A percentile compares a stretch with the other conserved stretches of the same genome.
These are phyloP conservation scores for Petrophora chlorosata DNA, from an alignment of 2,888 invertebrate genomes.

Conservation along the genomic window DNA sequence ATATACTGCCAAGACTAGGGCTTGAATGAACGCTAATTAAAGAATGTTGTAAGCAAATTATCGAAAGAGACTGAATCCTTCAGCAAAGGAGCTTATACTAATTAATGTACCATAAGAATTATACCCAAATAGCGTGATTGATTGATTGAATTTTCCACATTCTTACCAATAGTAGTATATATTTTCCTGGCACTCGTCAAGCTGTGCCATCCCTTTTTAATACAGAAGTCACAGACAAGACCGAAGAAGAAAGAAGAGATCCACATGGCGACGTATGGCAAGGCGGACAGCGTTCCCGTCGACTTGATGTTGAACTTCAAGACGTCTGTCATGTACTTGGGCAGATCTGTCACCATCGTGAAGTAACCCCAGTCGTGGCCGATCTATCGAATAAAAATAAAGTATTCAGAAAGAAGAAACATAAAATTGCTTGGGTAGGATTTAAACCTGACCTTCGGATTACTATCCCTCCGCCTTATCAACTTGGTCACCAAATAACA, in stretches of 20 bases:
- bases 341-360: constrained; percentile 88
- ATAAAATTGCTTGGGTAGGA: too few species aligned
- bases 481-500: too few species aligned
- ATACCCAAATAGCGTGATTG: too few species aligned
- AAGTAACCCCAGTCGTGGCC: constrained; percentile 89
- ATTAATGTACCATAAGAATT: too few species aligned
- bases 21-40: too few species aligned
- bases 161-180: constrained; percentile 87
- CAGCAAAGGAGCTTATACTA: too few species aligned
- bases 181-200: constrained; percentile 84
- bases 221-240: constrained; percentile 87
- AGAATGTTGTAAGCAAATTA: too few species aligned
- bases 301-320: constrained; percentile 86
- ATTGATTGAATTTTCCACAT: not conserved
- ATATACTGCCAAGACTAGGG: too few species aligned
- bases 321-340: constrained; percentile 88
- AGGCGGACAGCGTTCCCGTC: constrained; percentile 85
- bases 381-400: constrained; percentile 65
- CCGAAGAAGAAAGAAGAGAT: constrained; percentile 85
- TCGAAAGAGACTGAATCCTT: too few species aligned
- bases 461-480: too few species aligned
- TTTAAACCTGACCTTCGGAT: too few species aligned
- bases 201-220: constrained; percentile 82
- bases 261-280: constrained; percentile 88
- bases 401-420: not conserved